Evolutionary conservation across 2,797 vertebrate species (phyloP).

Genomic region (Brotula barbata): DNA sequence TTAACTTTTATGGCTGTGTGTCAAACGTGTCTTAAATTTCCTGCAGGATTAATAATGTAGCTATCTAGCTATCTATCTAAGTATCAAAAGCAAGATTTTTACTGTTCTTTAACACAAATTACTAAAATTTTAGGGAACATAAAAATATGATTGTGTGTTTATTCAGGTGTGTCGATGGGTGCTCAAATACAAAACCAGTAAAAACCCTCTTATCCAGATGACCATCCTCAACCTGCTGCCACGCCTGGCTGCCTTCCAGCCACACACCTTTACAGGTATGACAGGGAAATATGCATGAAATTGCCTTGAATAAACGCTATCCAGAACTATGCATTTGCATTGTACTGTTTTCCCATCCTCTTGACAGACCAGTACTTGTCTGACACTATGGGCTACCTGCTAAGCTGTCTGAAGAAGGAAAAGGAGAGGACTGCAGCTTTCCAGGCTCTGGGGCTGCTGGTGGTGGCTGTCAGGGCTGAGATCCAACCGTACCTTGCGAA

Average conservation of each 20-base stretch:
- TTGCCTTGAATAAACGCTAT: background rate
- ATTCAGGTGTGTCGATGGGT: slow-evolving; percentile 96
- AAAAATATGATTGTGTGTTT: slow-evolving; percentile 5
- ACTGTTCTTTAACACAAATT: background rate
- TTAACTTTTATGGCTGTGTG: too few species aligned
- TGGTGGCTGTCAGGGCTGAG: slow-evolving; percentile 91
- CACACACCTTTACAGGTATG: slow-evolving; percentile 92
- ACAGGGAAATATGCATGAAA: background rate
- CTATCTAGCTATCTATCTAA: too few species aligned
- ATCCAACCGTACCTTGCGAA: slow-evolving; percentile 93
- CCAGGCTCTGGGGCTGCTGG: slow-evolving; percentile 93
- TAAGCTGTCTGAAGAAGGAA: slow-evolving; percentile 95
- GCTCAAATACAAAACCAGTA: slow-evolving; percentile 93
- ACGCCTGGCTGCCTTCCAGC: slow-evolving; percentile 93
- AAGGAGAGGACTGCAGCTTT: slow-evolving; percentile 95
- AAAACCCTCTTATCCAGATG: slow-evolving; percentile 98
- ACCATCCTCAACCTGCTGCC: slow-evolving; percentile 94
- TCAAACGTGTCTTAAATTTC: too few species aligned
- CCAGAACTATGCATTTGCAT: background rate
- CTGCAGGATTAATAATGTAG: too few species aligned
- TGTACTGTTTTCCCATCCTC: slow-evolving; percentile 1
- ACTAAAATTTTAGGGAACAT: too few species aligned
- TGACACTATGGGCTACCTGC: slow-evolving; percentile 95
- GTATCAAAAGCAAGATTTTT: too few species aligned
- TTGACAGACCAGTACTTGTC: slow-evolving; percentile 90